Conservation (phyloP, 2,113 vertebrate species). For the Amblyornis subalaris region DNA sequence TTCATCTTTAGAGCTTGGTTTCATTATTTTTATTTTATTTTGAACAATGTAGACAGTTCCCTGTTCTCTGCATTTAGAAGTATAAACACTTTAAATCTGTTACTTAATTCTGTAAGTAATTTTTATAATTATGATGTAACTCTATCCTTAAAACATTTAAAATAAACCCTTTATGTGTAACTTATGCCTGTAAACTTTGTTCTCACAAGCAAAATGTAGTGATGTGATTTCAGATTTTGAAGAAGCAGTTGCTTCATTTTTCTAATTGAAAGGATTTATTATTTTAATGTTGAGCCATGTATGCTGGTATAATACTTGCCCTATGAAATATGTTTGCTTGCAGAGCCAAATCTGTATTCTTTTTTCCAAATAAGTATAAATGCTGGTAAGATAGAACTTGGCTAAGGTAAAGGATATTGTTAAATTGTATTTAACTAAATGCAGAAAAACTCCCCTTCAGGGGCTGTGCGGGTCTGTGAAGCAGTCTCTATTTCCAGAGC, state of each 20-base stretch:
- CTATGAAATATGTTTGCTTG: not conserved
- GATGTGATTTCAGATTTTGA: constrained; percentile 39
- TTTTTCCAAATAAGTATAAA: not conserved
- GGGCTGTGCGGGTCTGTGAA: not conserved
- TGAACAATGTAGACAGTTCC: constrained; percentile 84
- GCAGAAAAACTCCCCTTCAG: not conserved
- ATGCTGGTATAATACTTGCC: not conserved
- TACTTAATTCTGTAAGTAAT: constrained; percentile 90
- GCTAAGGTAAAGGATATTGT: not conserved
- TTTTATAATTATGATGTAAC: constrained; percentile 93
- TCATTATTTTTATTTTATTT: constrained; percentile 79
- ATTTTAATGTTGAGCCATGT: constrained; percentile 5
- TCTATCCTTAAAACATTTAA: constrained; percentile 90
- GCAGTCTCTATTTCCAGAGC: not conserved
- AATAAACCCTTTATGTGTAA: constrained; percentile 90
- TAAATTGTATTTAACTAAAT: not conserved
- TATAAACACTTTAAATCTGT: constrained; percentile 87
- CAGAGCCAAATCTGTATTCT: not conserved
- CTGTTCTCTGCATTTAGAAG: constrained; percentile 89
- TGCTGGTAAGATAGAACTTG: not conserved
- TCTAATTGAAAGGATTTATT: constrained; percentile 13
- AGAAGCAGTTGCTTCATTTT: constrained; percentile 26
- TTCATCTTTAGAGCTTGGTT: constrained; percentile 79
- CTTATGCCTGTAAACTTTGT: constrained; percentile 74
- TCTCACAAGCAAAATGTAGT: constrained; percentile 63